Evolutionary conservation across 2,888 invertebrate species (phyloP).

Genomic region (Brachyopa scutellaris): DNA sequence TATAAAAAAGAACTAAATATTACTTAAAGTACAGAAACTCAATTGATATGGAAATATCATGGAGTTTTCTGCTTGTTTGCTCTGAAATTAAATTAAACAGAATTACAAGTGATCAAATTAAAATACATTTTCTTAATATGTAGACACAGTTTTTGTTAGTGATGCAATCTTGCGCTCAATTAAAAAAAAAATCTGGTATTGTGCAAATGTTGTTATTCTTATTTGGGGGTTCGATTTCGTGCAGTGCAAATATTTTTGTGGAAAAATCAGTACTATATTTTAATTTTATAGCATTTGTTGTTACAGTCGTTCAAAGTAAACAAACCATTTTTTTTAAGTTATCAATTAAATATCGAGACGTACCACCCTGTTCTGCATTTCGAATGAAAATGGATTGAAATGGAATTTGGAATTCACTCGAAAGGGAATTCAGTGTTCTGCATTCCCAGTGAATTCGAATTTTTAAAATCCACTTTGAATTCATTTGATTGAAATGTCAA

Average conservation of each 20-base stretch:
- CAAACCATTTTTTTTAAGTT: too few species aligned
- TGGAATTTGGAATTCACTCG: too few species aligned
- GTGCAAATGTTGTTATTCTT: not conserved
- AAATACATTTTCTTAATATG: conserved; percentile 21
- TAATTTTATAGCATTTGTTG: too few species aligned
- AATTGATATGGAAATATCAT: conserved; percentile 62
- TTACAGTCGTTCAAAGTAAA: too few species aligned
- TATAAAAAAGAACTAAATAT: conserved; percentile 54
- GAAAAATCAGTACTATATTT: too few species aligned
- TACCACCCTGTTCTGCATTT: too few species aligned
- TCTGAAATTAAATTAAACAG: conserved; percentile 70
- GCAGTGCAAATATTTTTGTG: conserved; percentile 23
- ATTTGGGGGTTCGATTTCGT: not conserved
- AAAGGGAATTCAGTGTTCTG: too few species aligned
- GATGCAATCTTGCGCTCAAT: conserved; percentile 28
- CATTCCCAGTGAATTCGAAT: too few species aligned
- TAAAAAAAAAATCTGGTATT: not conserved
- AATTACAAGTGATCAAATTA: conserved; percentile 58
- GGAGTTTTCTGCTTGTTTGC: conserved; percentile 71
- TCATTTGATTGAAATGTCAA: too few species aligned
- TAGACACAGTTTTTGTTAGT: conserved; percentile 50
- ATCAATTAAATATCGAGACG: too few species aligned
- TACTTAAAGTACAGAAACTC: conserved; percentile 67
- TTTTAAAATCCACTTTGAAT: too few species aligned
- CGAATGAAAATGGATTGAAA: too few species aligned